Evolutionary conservation across 1,140 invertebrate genomes (phyloP).

Genomic region (Myzus persicae): DNA sequence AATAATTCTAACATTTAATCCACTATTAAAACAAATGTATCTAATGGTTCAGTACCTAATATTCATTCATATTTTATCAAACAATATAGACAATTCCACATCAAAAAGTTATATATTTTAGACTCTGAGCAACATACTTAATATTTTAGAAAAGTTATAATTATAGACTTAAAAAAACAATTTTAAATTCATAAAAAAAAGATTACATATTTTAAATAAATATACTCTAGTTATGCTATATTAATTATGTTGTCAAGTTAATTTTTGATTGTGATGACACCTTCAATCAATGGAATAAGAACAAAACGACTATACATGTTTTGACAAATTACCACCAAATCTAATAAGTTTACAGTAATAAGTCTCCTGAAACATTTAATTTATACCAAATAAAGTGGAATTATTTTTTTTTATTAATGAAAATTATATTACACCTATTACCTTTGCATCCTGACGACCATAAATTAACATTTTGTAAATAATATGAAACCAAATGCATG

Average conservation of each 20-base stretch:
- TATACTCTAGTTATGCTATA: too few relatives aligned
- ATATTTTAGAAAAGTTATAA: too few relatives aligned
- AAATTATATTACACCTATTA: not conserved
- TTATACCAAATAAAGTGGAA: not conserved
- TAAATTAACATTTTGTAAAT: conserved; percentile 55
- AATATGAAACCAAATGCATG: conserved; percentile 39
- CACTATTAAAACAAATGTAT: too few relatives aligned
- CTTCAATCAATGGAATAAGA: conserved; percentile 46
- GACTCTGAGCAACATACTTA: too few relatives aligned
- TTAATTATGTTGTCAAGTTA: conserved; percentile 49
- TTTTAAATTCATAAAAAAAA: too few relatives aligned
- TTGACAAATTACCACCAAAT: conserved; percentile 52
- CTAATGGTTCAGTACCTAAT: too few relatives aligned
- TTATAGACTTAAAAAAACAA: too few relatives aligned
- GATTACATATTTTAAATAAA: too few relatives aligned
- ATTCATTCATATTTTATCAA: too few relatives aligned
- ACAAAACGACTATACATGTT: conserved; percentile 48
- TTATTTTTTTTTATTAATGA: not conserved
- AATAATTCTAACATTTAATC: too few relatives aligned
- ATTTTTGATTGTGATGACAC: conserved; percentile 47
- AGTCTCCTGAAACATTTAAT: conserved; percentile 37
- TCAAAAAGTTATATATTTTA: too few relatives aligned
- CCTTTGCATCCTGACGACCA: conserved; percentile 56
- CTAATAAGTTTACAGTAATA: conserved; percentile 50
- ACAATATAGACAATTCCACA: too few relatives aligned